Evolutionary conservation across 2,888 invertebrate species (phyloP).

Genomic region (Napeogenes inachia): DNA sequence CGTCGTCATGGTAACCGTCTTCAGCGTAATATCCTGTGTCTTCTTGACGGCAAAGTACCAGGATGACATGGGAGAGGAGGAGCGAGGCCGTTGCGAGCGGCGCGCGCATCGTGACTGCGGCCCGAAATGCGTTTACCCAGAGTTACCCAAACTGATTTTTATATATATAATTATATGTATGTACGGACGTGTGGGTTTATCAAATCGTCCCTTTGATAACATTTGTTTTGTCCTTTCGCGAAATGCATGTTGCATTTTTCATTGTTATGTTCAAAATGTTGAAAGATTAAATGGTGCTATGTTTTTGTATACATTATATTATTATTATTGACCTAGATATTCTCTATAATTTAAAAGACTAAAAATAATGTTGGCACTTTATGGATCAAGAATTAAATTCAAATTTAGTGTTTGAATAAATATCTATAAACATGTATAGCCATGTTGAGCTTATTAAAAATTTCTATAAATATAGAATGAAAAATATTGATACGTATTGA

Average conservation of each 20-base stretch:
- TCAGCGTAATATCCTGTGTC: slow-evolving; percentile 62
- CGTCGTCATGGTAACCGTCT: slow-evolving; percentile 61
- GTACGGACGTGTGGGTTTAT: slow-evolving; percentile 25
- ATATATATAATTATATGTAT: slow-evolving; percentile 8
- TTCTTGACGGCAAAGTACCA: slow-evolving; percentile 57
- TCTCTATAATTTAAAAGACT: too few species aligned
- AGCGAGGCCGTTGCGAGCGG: slow-evolving; percentile 58
- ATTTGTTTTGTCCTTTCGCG: slow-evolving; percentile 9
- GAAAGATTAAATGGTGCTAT: too few species aligned
- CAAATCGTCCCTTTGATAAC: slow-evolving; percentile 27
- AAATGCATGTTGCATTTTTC: slow-evolving; percentile 1
- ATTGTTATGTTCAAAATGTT: not conserved
- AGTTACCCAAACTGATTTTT: slow-evolving; percentile 54
- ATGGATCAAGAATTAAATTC: too few species aligned
- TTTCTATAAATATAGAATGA: too few species aligned
- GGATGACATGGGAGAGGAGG: slow-evolving; percentile 51
- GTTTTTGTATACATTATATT: too few species aligned
- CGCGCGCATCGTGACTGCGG: slow-evolving; percentile 72
- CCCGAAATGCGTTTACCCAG: slow-evolving; percentile 61
- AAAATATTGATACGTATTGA: too few species aligned
- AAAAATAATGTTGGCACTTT: too few species aligned
- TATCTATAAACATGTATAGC: too few species aligned
- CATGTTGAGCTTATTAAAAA: too few species aligned
- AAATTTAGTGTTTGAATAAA: too few species aligned
- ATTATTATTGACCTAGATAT: too few species aligned